phyloP scores from a whole-genome alignment of 2,797 vertebrate genomes.

The Capromys pilorides region DNA sequence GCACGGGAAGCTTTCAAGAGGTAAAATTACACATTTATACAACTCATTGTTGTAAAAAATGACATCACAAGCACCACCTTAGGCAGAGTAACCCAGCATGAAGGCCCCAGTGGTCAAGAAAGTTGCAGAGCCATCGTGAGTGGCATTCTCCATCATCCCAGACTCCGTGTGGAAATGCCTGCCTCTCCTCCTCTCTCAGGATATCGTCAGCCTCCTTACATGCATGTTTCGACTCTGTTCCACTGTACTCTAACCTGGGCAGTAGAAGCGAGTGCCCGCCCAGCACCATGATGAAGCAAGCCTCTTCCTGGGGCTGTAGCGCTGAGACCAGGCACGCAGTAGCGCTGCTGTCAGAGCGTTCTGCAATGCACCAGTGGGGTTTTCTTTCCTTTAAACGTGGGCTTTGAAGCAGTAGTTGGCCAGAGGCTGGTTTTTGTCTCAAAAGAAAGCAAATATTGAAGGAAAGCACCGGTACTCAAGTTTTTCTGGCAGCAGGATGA shows the following conservation, averaged over 20 bases:
- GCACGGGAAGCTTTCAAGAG: not conserved
- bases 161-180: not conserved
- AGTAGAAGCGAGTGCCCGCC: not conserved
- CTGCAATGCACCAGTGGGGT: not conserved
- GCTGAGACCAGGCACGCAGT: not conserved
- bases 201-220: not conserved
- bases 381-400: not conserved
- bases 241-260: not conserved
- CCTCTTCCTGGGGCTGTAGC: too few relatives aligned
- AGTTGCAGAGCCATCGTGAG: not conserved
- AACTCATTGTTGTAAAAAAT: not conserved
- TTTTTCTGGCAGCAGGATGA: not conserved
- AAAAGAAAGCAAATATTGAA: not conserved
- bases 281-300: not conserved
- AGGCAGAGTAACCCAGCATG: not conserved
- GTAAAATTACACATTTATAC: not conserved
- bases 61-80: not conserved
- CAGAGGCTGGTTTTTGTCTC: not conserved
- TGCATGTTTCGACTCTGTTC: not conserved
- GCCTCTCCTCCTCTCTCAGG: not conserved
- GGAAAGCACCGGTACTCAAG: not conserved
- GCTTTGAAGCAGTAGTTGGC: not conserved
- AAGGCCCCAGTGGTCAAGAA: not conserved
- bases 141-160: not conserved
- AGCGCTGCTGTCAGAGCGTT: not conserved